Base-by-base conservation (phyloP, 1,140 invertebrate genomes). In the Drosophila truncata region DNA sequence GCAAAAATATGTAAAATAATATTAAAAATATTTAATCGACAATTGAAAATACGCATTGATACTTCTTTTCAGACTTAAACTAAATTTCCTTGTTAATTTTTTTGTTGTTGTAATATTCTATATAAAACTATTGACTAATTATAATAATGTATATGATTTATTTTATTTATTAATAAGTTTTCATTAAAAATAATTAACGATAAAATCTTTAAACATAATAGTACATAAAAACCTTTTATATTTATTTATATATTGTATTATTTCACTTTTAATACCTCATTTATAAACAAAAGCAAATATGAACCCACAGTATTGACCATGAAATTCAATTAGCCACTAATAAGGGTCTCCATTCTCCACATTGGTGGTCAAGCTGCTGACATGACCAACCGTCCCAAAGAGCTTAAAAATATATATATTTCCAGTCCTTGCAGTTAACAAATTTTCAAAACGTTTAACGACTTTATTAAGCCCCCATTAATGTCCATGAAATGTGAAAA, bases 251-350 rank as follows among this genome's bases (percentile, higher is more conserved):
- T 37, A 37, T 35, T 11, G 11, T 13, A 23, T 54, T 23, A 54
- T 14, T 6, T 3, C 0, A 33, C 4, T 23, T 52, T 52, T 35
- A 0, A 23, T 23, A 23, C 14, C 2, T 8, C 11, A 5, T 23
- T 10, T n/a, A 16, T 23, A 23, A 18, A 41, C 18, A 52, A 41
- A 18, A 37, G 1, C 25, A 29, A 29, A 39, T 14, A 7, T 2
- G 16, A 65, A 33, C 27, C 44, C 44, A 29, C 44, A 33, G 18
- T 11, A n/a, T 29, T 16, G 42, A 42, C 46, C 66, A 66, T 70
- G 62, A 70, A 70, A 70, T 54, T 67, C 63, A 70, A 70, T 70
- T 70, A 49, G 63, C 66, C 66, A 54, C 66, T 66, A 70, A 66
- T 41, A 66, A 52, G 62, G 66, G 62, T 50, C 46, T 23, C 16